Percentiles rank a stretch among this genome's conserved stretches.
These are phyloP conservation scores for Hapalemur alaotrensis DNA, from an alignment of 2,797 vertebrate genomes.

Conservation along the genomic window DNA sequence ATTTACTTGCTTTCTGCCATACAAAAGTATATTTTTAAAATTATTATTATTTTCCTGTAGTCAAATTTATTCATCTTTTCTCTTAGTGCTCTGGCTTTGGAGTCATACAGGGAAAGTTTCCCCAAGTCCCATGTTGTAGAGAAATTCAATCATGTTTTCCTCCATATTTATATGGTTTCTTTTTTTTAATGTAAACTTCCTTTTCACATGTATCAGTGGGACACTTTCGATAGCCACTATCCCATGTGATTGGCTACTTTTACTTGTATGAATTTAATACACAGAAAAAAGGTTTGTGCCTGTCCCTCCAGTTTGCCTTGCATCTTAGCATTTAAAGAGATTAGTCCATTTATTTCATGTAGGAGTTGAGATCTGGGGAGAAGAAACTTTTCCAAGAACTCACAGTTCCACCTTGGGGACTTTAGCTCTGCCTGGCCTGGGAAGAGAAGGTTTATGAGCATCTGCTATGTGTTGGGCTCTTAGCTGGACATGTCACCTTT, in stretches of 20 bases:
- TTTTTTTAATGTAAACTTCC: neutral
- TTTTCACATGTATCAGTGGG: neutral
- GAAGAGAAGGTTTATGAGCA: neutral
- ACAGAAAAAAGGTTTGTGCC: neutral
- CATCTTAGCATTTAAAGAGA: neutral
- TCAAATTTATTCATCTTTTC: neutral
- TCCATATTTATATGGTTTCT: neutral
- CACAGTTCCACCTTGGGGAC: rapidly evolving
- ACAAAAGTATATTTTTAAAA: too few relatives aligned
- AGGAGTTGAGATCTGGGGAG: neutral
- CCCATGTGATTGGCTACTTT: neutral
- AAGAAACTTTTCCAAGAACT: neutral
- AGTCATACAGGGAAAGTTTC: neutral
- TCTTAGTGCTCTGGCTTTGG: neutral
- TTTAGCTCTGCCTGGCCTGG: neutral
- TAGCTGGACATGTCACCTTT: rapidly evolving
- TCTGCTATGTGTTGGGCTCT: rapidly evolving
- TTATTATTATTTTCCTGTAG: neutral
- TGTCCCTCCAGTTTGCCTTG: rapidly evolving
- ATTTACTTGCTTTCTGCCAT: neutral
- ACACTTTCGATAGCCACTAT: rapidly evolving
- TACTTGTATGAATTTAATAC: neutral
- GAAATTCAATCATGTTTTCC: neutral
- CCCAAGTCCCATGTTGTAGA: neutral
- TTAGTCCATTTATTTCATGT: neutral